Conservation (phyloP, 2,113 vertebrate genomes). For the Oreotrochilus melanogaster region DNA sequence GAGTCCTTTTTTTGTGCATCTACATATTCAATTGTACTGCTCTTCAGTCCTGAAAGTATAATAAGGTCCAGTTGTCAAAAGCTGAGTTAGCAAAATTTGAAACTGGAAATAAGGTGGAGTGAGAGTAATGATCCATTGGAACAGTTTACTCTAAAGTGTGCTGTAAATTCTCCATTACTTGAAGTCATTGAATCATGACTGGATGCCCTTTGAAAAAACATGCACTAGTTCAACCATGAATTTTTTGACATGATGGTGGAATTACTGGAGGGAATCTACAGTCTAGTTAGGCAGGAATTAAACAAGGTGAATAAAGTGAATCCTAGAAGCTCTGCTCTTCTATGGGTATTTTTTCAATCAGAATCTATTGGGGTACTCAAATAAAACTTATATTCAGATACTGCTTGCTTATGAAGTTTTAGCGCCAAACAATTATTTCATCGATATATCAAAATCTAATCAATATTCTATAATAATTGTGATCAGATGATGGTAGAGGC, state of each 20-base stretch:
- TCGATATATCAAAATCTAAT: not conserved
- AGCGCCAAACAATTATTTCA: not conserved
- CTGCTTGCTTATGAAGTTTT: not conserved
- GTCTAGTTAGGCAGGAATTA: not conserved
- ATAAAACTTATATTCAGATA: not conserved
- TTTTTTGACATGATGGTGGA: not conserved
- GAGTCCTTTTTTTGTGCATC: not conserved
- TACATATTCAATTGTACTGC: not conserved
- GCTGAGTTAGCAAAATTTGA: slow-evolving; percentile 9
- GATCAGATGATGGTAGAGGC: not conserved
- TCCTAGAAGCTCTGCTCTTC: not conserved
- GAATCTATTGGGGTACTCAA: not conserved
- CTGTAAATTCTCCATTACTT: slow-evolving; percentile 42
- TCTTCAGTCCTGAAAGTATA: not conserved
- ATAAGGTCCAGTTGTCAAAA: not conserved
- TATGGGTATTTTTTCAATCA: not conserved
- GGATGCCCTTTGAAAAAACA: not conserved
- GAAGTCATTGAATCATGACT: not conserved
- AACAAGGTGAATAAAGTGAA: not conserved
- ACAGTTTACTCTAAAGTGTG: not conserved
- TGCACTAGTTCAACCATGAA: not conserved
- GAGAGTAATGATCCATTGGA: slow-evolving; percentile 13
- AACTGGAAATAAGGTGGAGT: not conserved
- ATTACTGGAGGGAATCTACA: not conserved
- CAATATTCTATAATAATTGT: not conserved